Percentiles rank a stretch among this genome's conserved stretches.
phyloP scores from a whole-genome alignment of 2,888 invertebrate species.

The Nezara viridula region DNA sequence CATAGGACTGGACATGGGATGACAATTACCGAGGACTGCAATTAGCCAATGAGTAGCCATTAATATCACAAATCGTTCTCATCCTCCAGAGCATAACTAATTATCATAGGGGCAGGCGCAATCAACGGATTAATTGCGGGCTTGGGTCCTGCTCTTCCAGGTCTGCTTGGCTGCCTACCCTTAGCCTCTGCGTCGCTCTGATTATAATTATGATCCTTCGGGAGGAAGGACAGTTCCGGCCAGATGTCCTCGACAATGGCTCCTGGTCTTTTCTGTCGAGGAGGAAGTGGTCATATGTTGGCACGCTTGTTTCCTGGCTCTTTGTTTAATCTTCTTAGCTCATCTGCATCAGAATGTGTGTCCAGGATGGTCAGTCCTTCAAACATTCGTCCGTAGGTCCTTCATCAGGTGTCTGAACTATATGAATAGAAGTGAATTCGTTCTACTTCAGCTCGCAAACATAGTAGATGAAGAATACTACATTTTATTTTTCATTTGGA shows the following conservation, averaged over 20 bases:
- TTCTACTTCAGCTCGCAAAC: too few species aligned
- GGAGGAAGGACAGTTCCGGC: conserved; percentile 56
- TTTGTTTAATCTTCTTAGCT: conserved; percentile 1
- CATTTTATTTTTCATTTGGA: too few species aligned
- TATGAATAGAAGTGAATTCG: too few species aligned
- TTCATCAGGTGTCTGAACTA: too few species aligned
- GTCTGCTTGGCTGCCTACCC: conserved; percentile 11
- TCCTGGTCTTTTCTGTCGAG: neutral
- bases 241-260: conserved; percentile 47
- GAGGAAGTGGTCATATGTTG: conserved; percentile 41
- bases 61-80: conserved; percentile 59
- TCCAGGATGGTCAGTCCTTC: neutral
- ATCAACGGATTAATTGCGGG: conserved; percentile 20
- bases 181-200: neutral
- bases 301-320: conserved; percentile 9
- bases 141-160: neutral
- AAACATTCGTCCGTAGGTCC: neutral
- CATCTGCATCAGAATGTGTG: neutral
- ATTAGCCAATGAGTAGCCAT: conserved; percentile 45
- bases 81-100: conserved; percentile 58
- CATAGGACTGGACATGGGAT: neutral
- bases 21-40: conserved; percentile 19
- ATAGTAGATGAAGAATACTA: too few species aligned
- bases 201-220: conserved; percentile 42
- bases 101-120: neutral